Evolutionary conservation across 2,888 invertebrate genomes (phyloP).

Genomic region (Chelonus formosanus): DNA sequence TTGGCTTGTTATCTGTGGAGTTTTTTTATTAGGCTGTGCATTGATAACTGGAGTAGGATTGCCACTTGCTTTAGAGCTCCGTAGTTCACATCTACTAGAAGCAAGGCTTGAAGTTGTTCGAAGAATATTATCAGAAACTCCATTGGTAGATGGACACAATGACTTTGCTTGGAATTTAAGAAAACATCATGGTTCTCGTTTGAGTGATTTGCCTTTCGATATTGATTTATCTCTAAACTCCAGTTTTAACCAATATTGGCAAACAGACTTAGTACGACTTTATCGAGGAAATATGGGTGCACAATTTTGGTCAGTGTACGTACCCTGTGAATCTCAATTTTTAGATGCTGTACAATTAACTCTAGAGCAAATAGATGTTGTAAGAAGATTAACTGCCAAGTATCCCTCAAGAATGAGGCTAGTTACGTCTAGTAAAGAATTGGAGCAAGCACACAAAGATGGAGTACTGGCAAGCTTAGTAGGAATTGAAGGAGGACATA

Average conservation of each 20-base stretch:
- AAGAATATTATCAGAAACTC: constrained; percentile 68
- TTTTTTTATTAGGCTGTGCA: constrained; percentile 60
- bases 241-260: constrained; percentile 62
- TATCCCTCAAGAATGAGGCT: constrained; percentile 67
- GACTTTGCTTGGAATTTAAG: constrained; percentile 65
- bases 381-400: constrained; percentile 69
- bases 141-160: constrained; percentile 69
- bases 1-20: constrained; percentile 58
- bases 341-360: constrained; percentile 74
- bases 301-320: constrained; percentile 66
- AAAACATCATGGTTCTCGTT: constrained; percentile 59
- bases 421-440: constrained; percentile 69
- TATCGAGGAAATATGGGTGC: constrained; percentile 66
- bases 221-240: constrained; percentile 59
- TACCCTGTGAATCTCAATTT: constrained; percentile 72
- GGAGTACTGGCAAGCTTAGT: constrained; percentile 71
- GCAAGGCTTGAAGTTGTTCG: constrained; percentile 69
- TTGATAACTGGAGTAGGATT: constrained; percentile 64
- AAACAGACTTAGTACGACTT: constrained; percentile 68
- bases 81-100: constrained; percentile 69
- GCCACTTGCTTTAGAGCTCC: constrained; percentile 68
- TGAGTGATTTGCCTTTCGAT: constrained; percentile 63
- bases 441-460: constrained; percentile 70
- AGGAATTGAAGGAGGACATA: constrained; percentile 75
- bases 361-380: constrained; percentile 74